These are phyloP conservation scores for Pomatostomus ruficeps DNA, from an alignment of 2,113 vertebrate species.

Conservation along the genomic window DNA sequence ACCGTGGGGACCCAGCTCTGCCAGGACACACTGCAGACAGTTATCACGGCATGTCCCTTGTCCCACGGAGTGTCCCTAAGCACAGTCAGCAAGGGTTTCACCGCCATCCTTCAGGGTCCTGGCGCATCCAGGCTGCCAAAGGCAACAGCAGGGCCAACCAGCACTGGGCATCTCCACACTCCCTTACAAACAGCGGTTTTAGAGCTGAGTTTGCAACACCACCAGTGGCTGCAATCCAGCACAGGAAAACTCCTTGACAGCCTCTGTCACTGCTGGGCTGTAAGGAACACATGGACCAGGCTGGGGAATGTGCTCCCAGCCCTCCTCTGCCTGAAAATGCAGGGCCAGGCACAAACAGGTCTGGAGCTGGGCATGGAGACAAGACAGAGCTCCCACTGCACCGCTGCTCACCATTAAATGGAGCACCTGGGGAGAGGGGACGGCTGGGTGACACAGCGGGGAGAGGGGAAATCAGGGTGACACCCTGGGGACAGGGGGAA, in stretches of 20 bases:
- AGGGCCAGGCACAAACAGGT: not conserved
- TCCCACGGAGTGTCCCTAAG: not conserved
- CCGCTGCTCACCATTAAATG: not conserved
- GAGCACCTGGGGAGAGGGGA: not conserved
- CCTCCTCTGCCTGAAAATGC: not conserved
- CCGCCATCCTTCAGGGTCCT: not conserved
- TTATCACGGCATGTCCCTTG: accelerated
- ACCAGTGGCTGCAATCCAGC: not conserved
- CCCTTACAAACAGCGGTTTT: not conserved
- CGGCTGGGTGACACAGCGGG: not conserved
- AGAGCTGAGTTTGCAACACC: not conserved
- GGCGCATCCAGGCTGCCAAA: not conserved
- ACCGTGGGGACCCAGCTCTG: accelerated
- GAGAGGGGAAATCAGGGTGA: no score
- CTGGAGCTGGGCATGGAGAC: not conserved
- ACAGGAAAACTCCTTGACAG: not conserved
- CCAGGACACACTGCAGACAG: not conserved
- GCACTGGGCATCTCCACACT: not conserved
- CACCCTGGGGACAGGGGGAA: not conserved
- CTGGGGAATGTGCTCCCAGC: not conserved
- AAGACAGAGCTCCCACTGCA: not conserved
- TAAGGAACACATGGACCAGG: not conserved
- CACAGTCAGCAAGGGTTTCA: not conserved
- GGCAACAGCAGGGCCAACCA: accelerated
- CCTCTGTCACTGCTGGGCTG: not conserved